These are phyloP conservation scores for Phengaris arion DNA, from an alignment of 2,888 invertebrate genomes.

Conservation along the genomic window DNA sequence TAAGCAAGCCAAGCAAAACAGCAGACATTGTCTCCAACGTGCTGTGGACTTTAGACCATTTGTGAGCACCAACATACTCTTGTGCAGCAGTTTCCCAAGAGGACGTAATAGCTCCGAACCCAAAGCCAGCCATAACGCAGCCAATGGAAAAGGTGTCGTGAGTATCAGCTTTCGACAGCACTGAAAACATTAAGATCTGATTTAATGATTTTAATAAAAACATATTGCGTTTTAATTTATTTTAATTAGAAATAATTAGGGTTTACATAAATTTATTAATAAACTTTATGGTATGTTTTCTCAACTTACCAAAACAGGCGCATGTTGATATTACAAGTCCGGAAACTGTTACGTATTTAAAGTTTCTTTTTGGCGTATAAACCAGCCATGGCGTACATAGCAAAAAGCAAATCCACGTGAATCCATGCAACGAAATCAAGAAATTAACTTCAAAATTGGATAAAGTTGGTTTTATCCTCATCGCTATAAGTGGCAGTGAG, in stretches of 20 bases:
- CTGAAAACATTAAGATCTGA: constrained; percentile 47
- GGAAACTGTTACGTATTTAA: constrained; percentile 60
- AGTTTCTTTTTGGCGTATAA: constrained; percentile 69
- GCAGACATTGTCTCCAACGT: constrained; percentile 69
- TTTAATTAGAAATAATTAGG: neutral
- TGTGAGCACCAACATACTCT: constrained; percentile 70
- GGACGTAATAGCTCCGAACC: constrained; percentile 70
- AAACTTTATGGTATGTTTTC: neutral
- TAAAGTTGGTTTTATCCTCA: constrained; percentile 61
- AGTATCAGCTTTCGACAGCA: constrained; percentile 59
- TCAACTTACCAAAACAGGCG: constrained; percentile 63
- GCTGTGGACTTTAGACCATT: constrained; percentile 73
- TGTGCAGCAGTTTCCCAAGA: constrained; percentile 70
- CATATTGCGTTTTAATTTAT: neutral
- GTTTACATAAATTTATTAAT: neutral
- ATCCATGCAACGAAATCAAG: constrained; percentile 66
- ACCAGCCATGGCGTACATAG: constrained; percentile 68
- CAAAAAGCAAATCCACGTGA: constrained; percentile 73
- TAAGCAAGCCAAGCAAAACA: constrained; percentile 54
- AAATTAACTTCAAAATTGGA: constrained; percentile 64
- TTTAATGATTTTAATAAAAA: neutral
- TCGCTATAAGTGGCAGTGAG: constrained; percentile 62
- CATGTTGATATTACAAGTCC: constrained; percentile 60
- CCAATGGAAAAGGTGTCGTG: constrained; percentile 73
- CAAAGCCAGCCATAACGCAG: constrained; percentile 72